Base-by-base conservation (phyloP, 2,888 invertebrate species). In the Acrocera orbiculus region DNA sequence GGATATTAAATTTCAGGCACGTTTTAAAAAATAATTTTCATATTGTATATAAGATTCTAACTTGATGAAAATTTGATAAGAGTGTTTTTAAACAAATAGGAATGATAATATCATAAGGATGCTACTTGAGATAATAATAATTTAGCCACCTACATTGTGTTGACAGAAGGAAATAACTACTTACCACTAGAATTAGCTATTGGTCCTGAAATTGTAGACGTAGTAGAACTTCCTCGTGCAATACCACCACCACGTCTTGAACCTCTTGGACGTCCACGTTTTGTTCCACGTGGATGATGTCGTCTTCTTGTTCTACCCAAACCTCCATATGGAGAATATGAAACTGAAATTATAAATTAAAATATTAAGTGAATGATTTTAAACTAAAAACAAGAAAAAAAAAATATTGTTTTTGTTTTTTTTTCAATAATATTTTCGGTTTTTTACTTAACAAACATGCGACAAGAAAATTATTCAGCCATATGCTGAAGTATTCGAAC, bases 191-290 rank as follows among this genome's bases (percentile, higher is more conserved):
- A 39, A 42, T 37, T 39, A 34, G 30, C n/a, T n/a, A n/a, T 43
- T 24, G 35, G 22, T 35, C 37, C 15, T 28, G 7, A 17, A 4
- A 30, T 16, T 37, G 26, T 27, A 8, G 20, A 11, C 26, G 34
- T 27, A 26, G 15, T 27, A 2, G 15, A n/a, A n/a, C n/a, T n/a
- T n/a, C n/a, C n/a, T n/a, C n/a, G n/a, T n/a, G n/a, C n/a, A n/a
- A 52, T 54, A 43, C 53, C 63, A 44, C 50, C 68, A 30, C 69
- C 67, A 45, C 78, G 67, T 2, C 78, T 61, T 1, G 77, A 74
- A 36, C 81, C 81, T 32, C 81, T 66, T 30, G 81, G 81, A 29
- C 81, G 65, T 0, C 81, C 81, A 13, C 81, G 70, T 47, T 76
- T 70, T 2, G 74, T 69, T 29, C 70, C 66, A 20, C 75, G 71